Evolutionary conservation across 1,140 invertebrate genomes (phyloP), one percentile per base, ranked within the genome.

Genomic region (Ceratina calcarata): DNA sequence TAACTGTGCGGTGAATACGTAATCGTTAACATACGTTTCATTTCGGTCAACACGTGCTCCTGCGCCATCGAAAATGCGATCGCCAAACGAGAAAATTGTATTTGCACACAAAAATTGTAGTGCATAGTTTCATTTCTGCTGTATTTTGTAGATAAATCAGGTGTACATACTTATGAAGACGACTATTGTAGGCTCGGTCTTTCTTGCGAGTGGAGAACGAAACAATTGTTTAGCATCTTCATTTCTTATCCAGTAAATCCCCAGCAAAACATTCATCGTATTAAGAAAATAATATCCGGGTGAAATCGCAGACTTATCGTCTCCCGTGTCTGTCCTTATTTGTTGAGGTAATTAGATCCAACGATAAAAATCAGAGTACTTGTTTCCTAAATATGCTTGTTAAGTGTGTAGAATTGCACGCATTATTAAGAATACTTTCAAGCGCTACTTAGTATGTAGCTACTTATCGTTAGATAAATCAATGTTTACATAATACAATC

Each of bases 401-500:
- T 10, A 2, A 20, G 0, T 60, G 16, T 24, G 32, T 8, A 32
- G 53, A 55, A 37, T 70, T 16, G n/a, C 13, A 37, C 53, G 24
- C 57, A 16, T 20, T 49, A 68, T 51, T 24, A 45, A 37, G n/a
- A 49, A 53, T 61, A 78, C 10, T 53, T 3, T 37, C 7, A 45
- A 13, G 12, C 20, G 10, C 2, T 32, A 53, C 64, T 24, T 45
- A 45, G 37, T 45, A 45, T 10, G 37, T 45, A 45, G 2, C 8
- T 45, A 45, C 37, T 45, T 45, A 45, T 45, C 37, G 37, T 45
- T 66, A 15, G 32, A 55, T 78, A 68, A 70, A 84, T 83, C 78
- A 57, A 66, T 55, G 62, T 83, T 83, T 81, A 74, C 82, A 76
- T 72, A 84, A 84, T 67, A 68, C 53, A 79, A 84, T 84, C 72